Evolutionary conservation across 2,888 invertebrate species (phyloP).

Genomic region (Pomacea canaliculata): DNA sequence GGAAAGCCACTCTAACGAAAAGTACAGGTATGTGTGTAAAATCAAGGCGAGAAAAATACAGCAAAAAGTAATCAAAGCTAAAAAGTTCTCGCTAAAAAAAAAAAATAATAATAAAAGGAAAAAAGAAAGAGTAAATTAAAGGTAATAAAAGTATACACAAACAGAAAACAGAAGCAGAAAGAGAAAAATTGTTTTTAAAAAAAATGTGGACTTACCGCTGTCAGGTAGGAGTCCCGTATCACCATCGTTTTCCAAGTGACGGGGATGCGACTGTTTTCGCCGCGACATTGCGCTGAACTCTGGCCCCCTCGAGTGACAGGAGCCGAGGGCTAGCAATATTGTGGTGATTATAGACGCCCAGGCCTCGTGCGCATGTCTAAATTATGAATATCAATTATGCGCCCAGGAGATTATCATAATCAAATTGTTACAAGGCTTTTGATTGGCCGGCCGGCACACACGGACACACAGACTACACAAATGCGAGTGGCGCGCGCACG

Average conservation of each 20-base stretch:
- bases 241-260: constrained; percentile 32
- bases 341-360: constrained; percentile 15
- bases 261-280: constrained; percentile 36
- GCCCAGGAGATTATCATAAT: constrained; percentile 24
- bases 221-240: neutral
- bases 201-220: constrained; percentile 2
- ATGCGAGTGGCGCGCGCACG: neutral
- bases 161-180: too few species aligned
- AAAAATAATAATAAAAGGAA: too few species aligned
- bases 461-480: neutral
- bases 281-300: constrained; percentile 28
- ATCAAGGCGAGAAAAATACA: too few species aligned
- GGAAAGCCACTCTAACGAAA: too few species aligned
- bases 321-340: constrained; percentile 6
- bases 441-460: constrained; percentile 13
- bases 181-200: too few species aligned
- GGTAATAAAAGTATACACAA: too few species aligned
- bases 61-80: too few species aligned
- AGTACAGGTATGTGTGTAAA: too few species aligned
- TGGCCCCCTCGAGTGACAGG: constrained; percentile 8
- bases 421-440: constrained; percentile 18
- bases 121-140: too few species aligned
- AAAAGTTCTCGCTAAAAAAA: too few species aligned
- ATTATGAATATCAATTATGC: constrained; percentile 30
- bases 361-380: constrained; percentile 23